Evolutionary conservation across 2,888 invertebrate species (phyloP), one percentile per base, ranked within the genome.

Genomic region (Oscheius sp.): DNA sequence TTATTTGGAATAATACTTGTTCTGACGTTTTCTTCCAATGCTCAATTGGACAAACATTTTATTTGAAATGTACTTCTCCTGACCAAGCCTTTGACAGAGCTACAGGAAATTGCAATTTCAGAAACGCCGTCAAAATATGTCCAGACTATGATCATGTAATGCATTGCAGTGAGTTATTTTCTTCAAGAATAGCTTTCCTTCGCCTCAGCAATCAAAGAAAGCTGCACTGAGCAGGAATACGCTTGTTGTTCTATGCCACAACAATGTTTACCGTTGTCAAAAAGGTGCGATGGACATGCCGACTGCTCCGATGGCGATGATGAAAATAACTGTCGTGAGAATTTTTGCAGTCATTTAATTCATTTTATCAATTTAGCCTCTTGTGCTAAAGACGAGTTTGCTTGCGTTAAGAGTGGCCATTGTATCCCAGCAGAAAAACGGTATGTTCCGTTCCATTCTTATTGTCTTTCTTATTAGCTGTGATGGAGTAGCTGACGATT

Each of bases 101-200:
- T 12, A 85, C 83, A 0, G 73, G 73, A 31, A 84, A 80, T 48
- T 85, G 85, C 72, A 85, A 85, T 52, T 82, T 79, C 72, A 74
- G 74, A 52, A 78, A 80, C 50, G 80, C 82, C 20, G 79, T 84
- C 4, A 78, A 78, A 55, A 70, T 79, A 48, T 85, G 85, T 69
- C 84, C 85, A 8, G 84, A 86, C 50, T 85, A 84, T 71, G 85
- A 85, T 70, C 83, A 84, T 63, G 79, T 85, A 42, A 73, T 82
- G 68, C 83, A 85, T 66, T 85, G 85, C 79, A 79, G 84, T 85
- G 39, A 76, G 84, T 82, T n/a, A 5, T 58, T 66, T 37, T 29
- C 25, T 37, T 25, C 25, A 2, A 12, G 15, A 20, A n/a, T 2
- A 29, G 17, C 3, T 37, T 10, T 2, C 15, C 25, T 8, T 12